Conservation (phyloP, 2,113 vertebrate genomes). For the Ctenomys sociabilis region DNA sequence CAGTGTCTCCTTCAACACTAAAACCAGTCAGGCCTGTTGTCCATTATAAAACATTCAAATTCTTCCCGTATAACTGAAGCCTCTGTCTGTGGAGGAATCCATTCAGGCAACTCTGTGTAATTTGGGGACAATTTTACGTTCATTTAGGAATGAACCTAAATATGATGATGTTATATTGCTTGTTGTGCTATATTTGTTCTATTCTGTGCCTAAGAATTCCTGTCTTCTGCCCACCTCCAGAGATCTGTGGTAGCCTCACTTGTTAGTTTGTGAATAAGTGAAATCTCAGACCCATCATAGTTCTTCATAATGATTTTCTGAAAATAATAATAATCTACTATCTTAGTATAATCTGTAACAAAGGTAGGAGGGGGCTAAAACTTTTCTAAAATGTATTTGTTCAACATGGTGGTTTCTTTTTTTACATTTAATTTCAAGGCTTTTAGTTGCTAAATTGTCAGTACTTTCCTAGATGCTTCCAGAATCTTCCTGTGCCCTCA, state of each 20-base stretch:
- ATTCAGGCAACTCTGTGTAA: not conserved
- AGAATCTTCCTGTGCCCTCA: slow-evolving; percentile 16
- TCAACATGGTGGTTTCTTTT: not conserved
- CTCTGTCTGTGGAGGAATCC: not conserved
- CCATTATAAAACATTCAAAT: not conserved
- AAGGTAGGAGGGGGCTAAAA: not conserved
- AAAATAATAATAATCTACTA: not conserved
- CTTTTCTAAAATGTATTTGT: not conserved
- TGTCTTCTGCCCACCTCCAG: not conserved
- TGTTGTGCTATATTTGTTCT: not conserved
- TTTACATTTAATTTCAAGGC: not conserved
- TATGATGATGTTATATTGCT: not conserved
- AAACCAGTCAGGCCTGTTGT: not conserved
- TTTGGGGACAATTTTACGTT: not conserved
- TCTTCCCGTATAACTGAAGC: not conserved
- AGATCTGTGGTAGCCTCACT: not conserved
- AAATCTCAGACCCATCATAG: not conserved
- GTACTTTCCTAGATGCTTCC: not conserved
- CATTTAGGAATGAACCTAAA: not conserved
- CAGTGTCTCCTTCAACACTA: not conserved
- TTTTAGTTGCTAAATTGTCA: not conserved
- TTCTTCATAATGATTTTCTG: slow-evolving; percentile 1
- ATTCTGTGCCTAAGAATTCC: not conserved
- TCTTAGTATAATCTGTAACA: not conserved
- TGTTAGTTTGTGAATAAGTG: not conserved